These are phyloP conservation scores for Penaeus vannamei DNA, from an alignment of 1,140 invertebrate genomes.

Conservation along the genomic window DNA sequence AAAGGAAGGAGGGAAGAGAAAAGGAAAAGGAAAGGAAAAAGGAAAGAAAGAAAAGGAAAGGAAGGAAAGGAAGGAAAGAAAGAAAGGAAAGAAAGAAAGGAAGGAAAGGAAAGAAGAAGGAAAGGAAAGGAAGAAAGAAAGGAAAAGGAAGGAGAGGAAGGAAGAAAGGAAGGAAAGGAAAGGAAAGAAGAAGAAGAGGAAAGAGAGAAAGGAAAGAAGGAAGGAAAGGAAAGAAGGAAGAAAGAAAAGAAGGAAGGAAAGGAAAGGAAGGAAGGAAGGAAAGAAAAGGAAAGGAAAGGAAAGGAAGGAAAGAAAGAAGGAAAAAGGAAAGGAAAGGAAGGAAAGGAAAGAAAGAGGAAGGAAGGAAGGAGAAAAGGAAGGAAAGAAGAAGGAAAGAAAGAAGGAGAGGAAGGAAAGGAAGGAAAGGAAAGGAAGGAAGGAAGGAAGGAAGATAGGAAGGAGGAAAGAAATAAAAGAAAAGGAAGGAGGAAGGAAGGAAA, in stretches of 20 bases:
- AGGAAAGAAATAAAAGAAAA: too few relatives aligned
- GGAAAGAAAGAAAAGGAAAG: background rate
- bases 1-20: background rate
- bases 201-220: too few relatives aligned
- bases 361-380: background rate
- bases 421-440: background rate
- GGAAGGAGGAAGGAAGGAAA: background rate
- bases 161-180: too few relatives aligned
- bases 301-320: too few relatives aligned
- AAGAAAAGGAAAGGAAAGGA: too few relatives aligned
- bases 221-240: too few relatives aligned
- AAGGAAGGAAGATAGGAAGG: too few relatives aligned
- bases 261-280: conserved; percentile 1
- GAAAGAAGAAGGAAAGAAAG: background rate
- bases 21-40: background rate
- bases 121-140: conserved; percentile 3
- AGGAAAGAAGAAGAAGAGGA: too few relatives aligned
- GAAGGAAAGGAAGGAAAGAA: background rate
- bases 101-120: background rate
- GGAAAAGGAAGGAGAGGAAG: conserved; percentile 11
- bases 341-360: background rate
- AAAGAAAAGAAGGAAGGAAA: conserved; percentile 4
- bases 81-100: background rate
- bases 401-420: background rate
- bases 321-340: too few relatives aligned